Evolutionary conservation across 1,140 invertebrate genomes (phyloP).

Genomic region (Pinna nobilis): DNA sequence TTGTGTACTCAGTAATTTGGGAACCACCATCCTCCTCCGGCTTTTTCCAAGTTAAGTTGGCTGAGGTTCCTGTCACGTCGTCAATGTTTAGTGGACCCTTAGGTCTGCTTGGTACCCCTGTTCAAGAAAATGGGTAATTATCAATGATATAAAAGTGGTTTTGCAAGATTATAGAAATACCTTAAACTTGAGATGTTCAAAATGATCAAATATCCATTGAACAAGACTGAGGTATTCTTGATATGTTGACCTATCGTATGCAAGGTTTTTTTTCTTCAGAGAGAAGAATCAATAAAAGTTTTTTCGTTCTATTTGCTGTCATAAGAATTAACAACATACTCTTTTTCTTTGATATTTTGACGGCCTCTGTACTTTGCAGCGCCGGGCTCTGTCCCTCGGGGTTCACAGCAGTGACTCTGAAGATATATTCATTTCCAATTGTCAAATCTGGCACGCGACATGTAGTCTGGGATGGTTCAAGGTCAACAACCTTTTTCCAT

Average conservation of each 20-base stretch:
- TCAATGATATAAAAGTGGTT: no score
- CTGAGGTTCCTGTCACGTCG: constrained; percentile 76
- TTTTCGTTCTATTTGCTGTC: no score
- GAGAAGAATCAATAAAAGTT: no score
- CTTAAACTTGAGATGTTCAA: no score
- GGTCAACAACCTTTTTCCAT: constrained; percentile 78
- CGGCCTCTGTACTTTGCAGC: constrained; percentile 88
- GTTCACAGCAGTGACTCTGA: constrained; percentile 95
- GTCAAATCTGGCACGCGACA: constrained; percentile 87
- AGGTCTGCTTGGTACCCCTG: constrained; percentile 35
- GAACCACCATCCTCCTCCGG: constrained; percentile 98
- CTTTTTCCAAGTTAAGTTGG: constrained; percentile 96
- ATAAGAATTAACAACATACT: no score
- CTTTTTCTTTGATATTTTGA: constrained; percentile 69
- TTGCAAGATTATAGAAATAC: no score
- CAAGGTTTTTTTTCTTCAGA: no score
- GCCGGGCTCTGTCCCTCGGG: constrained; percentile 94
- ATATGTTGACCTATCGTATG: no score
- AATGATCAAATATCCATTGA: no score
- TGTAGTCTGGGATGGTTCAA: constrained; percentile 83
- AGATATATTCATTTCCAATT: constrained; percentile 92
- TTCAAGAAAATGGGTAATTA: no score
- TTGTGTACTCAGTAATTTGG: constrained; percentile 92
- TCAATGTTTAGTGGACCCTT: constrained; percentile 79
- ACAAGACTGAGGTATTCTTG: no score